Evolutionary conservation across 2,797 vertebrate species (phyloP).

Genomic region (Astyanax mexicanus): DNA sequence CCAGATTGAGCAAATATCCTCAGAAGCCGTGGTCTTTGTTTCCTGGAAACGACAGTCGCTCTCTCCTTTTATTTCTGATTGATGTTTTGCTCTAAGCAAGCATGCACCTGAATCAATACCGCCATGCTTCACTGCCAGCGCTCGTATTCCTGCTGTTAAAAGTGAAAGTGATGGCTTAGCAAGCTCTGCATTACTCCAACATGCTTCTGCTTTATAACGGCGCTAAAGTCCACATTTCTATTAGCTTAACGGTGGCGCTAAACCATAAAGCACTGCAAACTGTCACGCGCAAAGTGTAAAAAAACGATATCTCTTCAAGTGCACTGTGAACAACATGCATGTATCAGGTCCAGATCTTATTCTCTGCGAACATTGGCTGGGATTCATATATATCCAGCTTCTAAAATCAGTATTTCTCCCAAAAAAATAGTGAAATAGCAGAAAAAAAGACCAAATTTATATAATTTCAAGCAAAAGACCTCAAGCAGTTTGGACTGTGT

Average conservation of each 20-base stretch:
- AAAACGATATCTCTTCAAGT: too few relatives aligned
- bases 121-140: conserved; percentile 36
- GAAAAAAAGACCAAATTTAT: too few relatives aligned
- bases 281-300: too few relatives aligned
- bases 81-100: conserved; percentile 48
- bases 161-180: conserved; percentile 26
- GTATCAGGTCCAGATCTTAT: too few relatives aligned
- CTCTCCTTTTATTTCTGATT: conserved; percentile 40
- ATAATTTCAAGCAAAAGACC: too few relatives aligned
- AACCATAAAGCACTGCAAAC: too few relatives aligned
- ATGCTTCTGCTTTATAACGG: neutral
- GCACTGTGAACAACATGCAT: too few relatives aligned
- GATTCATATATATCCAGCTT: too few relatives aligned
- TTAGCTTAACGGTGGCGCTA: neutral
- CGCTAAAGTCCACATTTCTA: neutral
- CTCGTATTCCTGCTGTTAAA: conserved; percentile 20
- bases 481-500: too few relatives aligned
- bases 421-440: too few relatives aligned
- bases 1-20: conserved; percentile 25
- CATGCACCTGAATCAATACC: conserved; percentile 50
- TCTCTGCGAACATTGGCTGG: too few relatives aligned
- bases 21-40: conserved; percentile 24
- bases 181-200: neutral
- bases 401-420: too few relatives aligned
- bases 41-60: conserved; percentile 30